phyloP scores from a whole-genome alignment of 2,888 invertebrate genomes.

The Agrilus mali region DNA sequence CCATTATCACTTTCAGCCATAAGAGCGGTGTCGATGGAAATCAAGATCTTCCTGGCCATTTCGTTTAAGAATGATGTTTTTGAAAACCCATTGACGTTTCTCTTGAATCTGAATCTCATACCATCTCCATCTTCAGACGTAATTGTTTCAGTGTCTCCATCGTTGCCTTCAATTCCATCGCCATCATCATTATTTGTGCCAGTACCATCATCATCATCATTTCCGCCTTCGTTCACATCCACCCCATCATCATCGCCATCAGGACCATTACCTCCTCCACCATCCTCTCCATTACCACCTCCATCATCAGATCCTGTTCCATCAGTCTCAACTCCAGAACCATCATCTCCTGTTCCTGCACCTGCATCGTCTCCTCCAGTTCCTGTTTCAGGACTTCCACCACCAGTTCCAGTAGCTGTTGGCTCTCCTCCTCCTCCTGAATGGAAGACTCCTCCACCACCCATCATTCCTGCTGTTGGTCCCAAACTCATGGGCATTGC shows the following conservation, averaged over 20 bases:
- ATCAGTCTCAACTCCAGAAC: slow-evolving; percentile 8
- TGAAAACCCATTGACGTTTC: slow-evolving; percentile 14
- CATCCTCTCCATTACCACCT: slow-evolving; percentile 8
- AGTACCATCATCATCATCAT: slow-evolving; percentile 5
- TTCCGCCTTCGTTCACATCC: slow-evolving; percentile 5
- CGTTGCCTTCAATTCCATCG: slow-evolving; percentile 31
- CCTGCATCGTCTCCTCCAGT: slow-evolving; percentile 7
- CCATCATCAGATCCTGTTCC: slow-evolving; percentile 8
- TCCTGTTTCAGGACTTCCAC: slow-evolving; percentile 8
- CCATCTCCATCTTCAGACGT: slow-evolving; percentile 33
- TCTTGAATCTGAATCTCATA: slow-evolving; percentile 29
- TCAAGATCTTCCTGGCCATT: slow-evolving; percentile 39
- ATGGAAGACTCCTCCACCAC: slow-evolving; percentile 5
- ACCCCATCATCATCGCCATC: slow-evolving; percentile 7
- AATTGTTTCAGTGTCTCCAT: slow-evolving; percentile 25
- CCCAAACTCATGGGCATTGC: slow-evolving; percentile 33
- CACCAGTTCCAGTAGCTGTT: slow-evolving; percentile 21
- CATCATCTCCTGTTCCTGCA: neutral
- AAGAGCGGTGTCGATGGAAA: slow-evolving; percentile 44
- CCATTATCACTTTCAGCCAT: slow-evolving; percentile 39
- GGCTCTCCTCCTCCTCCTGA: slow-evolving; percentile 20
- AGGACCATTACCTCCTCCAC: slow-evolving; percentile 3
- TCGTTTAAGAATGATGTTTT: slow-evolving; percentile 35
- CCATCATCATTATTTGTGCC: slow-evolving; percentile 24
- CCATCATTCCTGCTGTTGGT: slow-evolving; percentile 20